phyloP scores from a whole-genome alignment of 2,888 invertebrate genomes.

The Pocota personata region DNA sequence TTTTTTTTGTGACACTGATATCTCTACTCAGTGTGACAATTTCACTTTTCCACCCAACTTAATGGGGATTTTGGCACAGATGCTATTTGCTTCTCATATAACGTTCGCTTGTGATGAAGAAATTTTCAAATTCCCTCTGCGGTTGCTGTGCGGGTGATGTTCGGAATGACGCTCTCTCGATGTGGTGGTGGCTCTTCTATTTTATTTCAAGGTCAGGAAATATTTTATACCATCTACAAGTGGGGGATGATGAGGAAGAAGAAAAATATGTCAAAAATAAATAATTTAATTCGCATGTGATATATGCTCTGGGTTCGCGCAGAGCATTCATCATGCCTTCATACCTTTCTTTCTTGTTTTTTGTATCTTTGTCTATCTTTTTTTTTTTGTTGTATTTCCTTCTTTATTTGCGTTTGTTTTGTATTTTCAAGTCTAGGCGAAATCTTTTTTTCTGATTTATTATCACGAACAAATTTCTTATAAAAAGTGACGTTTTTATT shows the following conservation, averaged over 20 bases:
- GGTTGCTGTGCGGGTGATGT: not conserved
- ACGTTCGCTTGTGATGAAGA: not conserved
- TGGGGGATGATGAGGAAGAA: not conserved
- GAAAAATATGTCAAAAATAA: slow-evolving; percentile 25
- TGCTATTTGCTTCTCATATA: not conserved
- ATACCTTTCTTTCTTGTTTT: slow-evolving; percentile 43
- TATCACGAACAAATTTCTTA: not conserved
- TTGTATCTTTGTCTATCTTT: not conserved
- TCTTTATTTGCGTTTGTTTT: not conserved
- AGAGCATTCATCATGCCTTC: slow-evolving; percentile 36
- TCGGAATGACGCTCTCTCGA: not conserved
- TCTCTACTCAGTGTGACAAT: slow-evolving; percentile 18
- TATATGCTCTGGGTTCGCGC: slow-evolving; percentile 5
- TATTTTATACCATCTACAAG: slow-evolving; percentile 40
- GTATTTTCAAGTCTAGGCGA: slow-evolving; percentile 15
- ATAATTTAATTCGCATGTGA: slow-evolving; percentile 33
- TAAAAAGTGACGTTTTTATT: not conserved
- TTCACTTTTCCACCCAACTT: slow-evolving; percentile 7
- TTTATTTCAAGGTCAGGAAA: not conserved
- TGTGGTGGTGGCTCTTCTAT: not conserved
- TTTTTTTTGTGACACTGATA: slow-evolving; percentile 7
- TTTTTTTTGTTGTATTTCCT: not conserved
- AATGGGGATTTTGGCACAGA: slow-evolving; percentile 45
- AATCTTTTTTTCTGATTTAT: slow-evolving; percentile 28
- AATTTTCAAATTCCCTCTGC: not conserved